A percentile compares a stretch with the other conserved stretches of the same genome.
Evolutionary conservation across 1,140 invertebrate species (phyloP).

Genomic region (Ostrea denselamellosa): DNA sequence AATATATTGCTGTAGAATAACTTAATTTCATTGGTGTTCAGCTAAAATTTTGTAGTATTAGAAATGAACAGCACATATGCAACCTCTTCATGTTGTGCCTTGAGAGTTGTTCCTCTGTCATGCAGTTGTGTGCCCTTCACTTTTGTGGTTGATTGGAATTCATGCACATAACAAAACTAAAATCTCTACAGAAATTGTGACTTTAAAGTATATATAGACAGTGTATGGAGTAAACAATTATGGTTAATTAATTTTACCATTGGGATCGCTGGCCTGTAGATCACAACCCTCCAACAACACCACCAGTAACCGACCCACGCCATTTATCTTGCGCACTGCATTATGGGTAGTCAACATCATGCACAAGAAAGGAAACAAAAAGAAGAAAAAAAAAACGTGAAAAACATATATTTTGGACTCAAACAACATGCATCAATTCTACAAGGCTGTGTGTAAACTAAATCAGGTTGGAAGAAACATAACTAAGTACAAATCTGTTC

Average conservation of each 20-base stretch:
- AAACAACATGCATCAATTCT: neutral
- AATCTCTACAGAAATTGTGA: too few species aligned
- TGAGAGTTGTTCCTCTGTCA: too few species aligned
- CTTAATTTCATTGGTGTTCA: too few species aligned
- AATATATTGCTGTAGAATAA: too few species aligned
- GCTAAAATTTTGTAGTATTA: too few species aligned
- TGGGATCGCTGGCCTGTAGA: conserved; percentile 77
- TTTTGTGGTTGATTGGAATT: too few species aligned
- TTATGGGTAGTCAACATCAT: conserved; percentile 43
- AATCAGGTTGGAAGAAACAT: neutral
- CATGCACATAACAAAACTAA: too few species aligned
- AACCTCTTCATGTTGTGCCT: too few species aligned
- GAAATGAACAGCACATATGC: too few species aligned
- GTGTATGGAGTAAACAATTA: too few species aligned
- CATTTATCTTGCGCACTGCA: conserved; percentile 66
- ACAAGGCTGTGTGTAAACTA: neutral
- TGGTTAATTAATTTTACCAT: conserved; percentile 72
- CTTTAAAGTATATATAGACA: too few species aligned
- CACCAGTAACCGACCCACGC: conserved; percentile 84
- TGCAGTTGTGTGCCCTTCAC: too few species aligned
- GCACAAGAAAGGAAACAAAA: conserved; percentile 42
- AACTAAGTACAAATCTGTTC: neutral
- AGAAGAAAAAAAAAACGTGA: conserved; percentile 8
- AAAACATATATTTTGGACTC: neutral
- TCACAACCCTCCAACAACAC: conserved; percentile 84